Evolutionary conservation across 2,888 invertebrate species (phyloP).

Genomic region (Antitype chi): DNA sequence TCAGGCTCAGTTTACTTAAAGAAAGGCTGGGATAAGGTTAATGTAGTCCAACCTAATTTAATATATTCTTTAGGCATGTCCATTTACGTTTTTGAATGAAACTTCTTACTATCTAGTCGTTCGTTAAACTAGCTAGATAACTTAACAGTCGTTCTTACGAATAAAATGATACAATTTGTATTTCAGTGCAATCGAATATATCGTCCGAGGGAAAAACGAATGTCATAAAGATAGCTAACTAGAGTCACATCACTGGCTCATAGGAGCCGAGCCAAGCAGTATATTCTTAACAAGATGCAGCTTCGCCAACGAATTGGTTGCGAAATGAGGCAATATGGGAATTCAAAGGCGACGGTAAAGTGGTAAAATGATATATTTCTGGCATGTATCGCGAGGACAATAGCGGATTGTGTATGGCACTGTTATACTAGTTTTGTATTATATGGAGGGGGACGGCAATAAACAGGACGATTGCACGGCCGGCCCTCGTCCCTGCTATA

Average conservation of each 20-base stretch:
- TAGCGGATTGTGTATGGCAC: constrained; percentile 72
- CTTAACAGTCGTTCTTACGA: neutral
- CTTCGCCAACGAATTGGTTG: constrained; percentile 69
- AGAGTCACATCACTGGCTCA: constrained; percentile 36
- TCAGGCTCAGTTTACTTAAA: constrained; percentile 48
- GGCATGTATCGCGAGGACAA: constrained; percentile 68
- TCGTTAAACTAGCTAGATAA: neutral
- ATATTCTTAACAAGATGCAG: constrained; percentile 72
- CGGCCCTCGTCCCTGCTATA: constrained; percentile 64
- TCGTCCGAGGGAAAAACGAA: constrained; percentile 26
- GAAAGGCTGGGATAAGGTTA: constrained; percentile 32
- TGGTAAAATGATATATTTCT: constrained; percentile 79
- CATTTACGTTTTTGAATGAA: neutral
- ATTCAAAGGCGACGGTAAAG: constrained; percentile 78
- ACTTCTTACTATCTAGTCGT: neutral
- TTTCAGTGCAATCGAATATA: constrained; percentile 22
- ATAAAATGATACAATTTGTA: constrained; percentile 16
- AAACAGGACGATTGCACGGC: constrained; percentile 76
- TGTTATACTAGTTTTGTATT: constrained; percentile 76
- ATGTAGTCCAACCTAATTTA: constrained; percentile 26
- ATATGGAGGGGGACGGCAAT: constrained; percentile 74
- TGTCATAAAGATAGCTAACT: constrained; percentile 50
- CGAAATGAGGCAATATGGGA: constrained; percentile 73
- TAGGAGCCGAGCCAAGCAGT: constrained; percentile 69
- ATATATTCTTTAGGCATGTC: neutral